Evolutionary conservation across 1,140 invertebrate genomes (phyloP).

Genomic region (Belonocnema kinseyi): DNA sequence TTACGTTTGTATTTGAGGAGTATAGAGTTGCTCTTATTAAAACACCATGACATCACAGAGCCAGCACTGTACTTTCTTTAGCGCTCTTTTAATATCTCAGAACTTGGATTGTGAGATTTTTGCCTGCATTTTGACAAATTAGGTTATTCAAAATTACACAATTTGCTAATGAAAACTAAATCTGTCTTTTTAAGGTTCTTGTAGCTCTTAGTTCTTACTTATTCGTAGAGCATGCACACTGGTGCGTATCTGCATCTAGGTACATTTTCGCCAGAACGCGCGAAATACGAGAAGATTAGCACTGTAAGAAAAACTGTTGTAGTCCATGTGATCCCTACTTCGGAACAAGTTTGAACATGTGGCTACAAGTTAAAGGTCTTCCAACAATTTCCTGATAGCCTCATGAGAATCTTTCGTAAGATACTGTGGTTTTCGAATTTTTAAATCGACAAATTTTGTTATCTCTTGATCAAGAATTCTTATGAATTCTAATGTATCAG

Average conservation of each 20-base stretch:
- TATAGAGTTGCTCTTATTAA: constrained; percentile 54
- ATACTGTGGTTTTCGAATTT: background rate
- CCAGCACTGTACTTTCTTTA: constrained; percentile 41
- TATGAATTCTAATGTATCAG: constrained; percentile 28
- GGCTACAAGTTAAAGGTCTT: constrained; percentile 8
- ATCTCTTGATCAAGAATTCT: constrained; percentile 19
- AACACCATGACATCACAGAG: constrained; percentile 58
- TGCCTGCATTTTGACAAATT: no score
- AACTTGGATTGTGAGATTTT: no score
- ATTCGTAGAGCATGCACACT: background rate
- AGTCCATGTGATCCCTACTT: background rate
- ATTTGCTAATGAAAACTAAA: no score
- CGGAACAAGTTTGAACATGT: background rate
- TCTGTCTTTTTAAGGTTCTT: background rate
- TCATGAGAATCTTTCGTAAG: background rate
- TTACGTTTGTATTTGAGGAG: constrained; percentile 45
- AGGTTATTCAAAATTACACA: no score
- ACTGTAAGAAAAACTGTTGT: background rate
- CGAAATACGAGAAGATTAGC: constrained; percentile 23
- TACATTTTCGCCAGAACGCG: background rate
- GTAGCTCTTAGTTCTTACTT: background rate
- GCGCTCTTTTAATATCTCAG: background rate
- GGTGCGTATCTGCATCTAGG: background rate
- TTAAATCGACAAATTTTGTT: background rate
- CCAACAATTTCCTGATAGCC: background rate